Base-by-base conservation (phyloP, 2,888 invertebrate species). In the Drosophila nr. medialis region DNA sequence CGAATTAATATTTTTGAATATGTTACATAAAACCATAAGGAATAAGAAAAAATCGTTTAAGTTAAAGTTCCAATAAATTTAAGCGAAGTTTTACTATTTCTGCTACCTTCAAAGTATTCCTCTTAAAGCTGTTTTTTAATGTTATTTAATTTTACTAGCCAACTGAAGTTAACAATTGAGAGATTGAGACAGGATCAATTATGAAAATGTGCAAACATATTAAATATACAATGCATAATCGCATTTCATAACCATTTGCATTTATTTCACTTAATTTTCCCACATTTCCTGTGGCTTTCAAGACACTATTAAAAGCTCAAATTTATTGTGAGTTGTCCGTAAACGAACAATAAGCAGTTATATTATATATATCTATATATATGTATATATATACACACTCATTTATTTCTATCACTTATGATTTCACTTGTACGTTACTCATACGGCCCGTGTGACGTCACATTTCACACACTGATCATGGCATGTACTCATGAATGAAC, bases 391-490 rank as follows among this genome's bases (percentile, higher is more conserved):
- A 24, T 40, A 15, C 8, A 32, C 18, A 38, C 18, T 0, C 36
- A 24, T 48, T 13, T 50, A n/a, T 36, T 24, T 60, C 15, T 42
- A 48, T 11, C 21, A 50, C 11, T 24, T 61, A 53, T 77, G 55
- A 67, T 67, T 71, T 67, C 74, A 66, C 58, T 61, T 48, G 56
- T 38, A 42, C 10, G 64, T 78, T 79, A 72, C 79, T 79, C 78
- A 78, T 75, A 72, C 77, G 75, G 51, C 65, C 59, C 79, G 34
- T 72, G 79, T 79, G 78, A 78, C 78, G 75, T 72, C 79, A 79
- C 72, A 62, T 54, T 64, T 32, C 45, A 40, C 64, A 64, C 70
- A 27, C 68, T 50, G 54, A 40, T 59, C n/a, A 45, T 24, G 36
- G 51, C 55, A 66, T 73, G 56, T 64, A 68, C 49, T 45, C 50